These are phyloP conservation scores for Rhegmatorhina hoffmannsi DNA, from an alignment of 2,113 vertebrate species.

Conservation along the genomic window DNA sequence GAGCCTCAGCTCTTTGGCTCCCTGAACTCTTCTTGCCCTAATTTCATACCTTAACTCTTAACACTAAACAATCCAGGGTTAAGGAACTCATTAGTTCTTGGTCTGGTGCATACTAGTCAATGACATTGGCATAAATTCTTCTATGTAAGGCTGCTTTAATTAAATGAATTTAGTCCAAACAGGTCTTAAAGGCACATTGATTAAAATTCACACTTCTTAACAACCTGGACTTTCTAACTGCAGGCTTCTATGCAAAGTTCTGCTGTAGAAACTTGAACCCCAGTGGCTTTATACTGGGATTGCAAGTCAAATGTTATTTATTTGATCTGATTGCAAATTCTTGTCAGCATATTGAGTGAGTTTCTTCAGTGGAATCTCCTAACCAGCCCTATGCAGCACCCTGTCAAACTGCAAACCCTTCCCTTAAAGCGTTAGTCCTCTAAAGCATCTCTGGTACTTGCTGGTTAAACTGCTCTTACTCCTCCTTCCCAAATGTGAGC, in stretches of 20 bases:
- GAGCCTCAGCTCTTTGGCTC: background rate
- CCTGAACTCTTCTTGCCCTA: background rate
- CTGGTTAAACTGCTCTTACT: background rate
- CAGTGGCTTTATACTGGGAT: background rate
- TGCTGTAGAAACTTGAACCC: background rate
- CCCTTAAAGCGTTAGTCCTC: background rate
- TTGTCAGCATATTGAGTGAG: background rate
- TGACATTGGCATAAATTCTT: background rate
- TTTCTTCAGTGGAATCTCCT: background rate
- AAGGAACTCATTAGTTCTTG: background rate
- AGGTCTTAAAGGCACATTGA: background rate
- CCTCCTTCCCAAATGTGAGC: background rate
- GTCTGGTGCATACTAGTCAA: background rate
- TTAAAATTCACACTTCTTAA: background rate
- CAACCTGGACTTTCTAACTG: background rate
- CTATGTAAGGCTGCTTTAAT: background rate
- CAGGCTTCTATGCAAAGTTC: background rate
- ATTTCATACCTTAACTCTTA: background rate
- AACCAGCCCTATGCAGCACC: background rate
- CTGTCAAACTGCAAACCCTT: background rate
- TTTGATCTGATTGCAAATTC: background rate
- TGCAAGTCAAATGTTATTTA: background rate
- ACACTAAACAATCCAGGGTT: background rate
- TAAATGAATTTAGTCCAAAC: background rate
- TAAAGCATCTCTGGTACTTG: background rate